Percentiles rank a stretch among this genome's conserved stretches.
These are phyloP conservation scores for Cossypha heuglini DNA, from an alignment of 2,797 vertebrate genomes.

Conservation along the genomic window DNA sequence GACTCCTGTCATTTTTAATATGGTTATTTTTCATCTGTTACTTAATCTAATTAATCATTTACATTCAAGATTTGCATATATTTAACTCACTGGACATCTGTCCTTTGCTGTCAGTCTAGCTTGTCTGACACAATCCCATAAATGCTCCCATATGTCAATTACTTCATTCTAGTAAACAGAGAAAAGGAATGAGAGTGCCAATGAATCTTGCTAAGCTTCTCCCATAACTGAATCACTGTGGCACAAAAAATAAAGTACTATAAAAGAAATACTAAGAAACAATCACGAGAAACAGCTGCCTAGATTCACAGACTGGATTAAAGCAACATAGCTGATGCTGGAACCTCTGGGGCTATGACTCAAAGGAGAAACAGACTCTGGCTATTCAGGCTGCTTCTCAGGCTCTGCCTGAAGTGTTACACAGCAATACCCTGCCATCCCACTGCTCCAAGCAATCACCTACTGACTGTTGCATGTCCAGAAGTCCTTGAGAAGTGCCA, in stretches of 20 bases:
- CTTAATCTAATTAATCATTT: not conserved
- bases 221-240: conserved; percentile 18
- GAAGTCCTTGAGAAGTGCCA: not conserved
- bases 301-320: not conserved
- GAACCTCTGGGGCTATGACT: conserved; percentile 7
- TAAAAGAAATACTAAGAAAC: conserved; percentile 33
- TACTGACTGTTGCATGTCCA: not conserved
- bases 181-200: conserved; percentile 37
- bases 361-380: conserved; percentile 14
- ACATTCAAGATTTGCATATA: conserved; percentile 13
- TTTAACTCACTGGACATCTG: not conserved
- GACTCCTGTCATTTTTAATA: not conserved
- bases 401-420: not conserved
- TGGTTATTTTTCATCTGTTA: not conserved
- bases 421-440: not conserved
- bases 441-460: not conserved
- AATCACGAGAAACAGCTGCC: conserved; percentile 40
- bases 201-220: conserved; percentile 44
- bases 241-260: conserved; percentile 34
- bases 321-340: not conserved
- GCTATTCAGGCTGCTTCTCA: not conserved
- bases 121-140: conserved; percentile 40
- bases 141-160: conserved; percentile 63
- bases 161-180: conserved; percentile 64
- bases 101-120: conserved; percentile 22